Base-by-base conservation (phyloP, 2,113 vertebrate species). In the Petrocephalus microphthalmus region DNA sequence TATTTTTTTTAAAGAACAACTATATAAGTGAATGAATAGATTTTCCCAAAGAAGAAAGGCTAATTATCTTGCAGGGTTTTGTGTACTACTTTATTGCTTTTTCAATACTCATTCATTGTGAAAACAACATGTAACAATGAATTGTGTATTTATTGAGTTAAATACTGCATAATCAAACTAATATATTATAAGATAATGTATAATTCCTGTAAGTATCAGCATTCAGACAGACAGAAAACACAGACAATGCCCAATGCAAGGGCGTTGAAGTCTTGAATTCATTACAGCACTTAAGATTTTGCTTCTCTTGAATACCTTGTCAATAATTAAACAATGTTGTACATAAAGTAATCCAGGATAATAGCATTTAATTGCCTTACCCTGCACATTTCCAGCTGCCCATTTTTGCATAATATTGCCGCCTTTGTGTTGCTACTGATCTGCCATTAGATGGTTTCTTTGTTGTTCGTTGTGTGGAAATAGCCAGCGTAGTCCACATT, bases 351-450 rank as follows among this genome's bases (percentile, higher is more conserved):
- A 52, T 84, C 29, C 82, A 84, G 82, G 49, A 84, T 51, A 52
- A 51, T 1, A n/a, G 49, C 22, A 84, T 84, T 52, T 22, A 33
- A 84, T n/a, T 51, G 81, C 81, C 82, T 84, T 84, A 84, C 11
- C 45, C 11, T 84, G 82, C n/a, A 84, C 20, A 84, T 52, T 52
- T 84, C 20, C 82, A 47, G 25, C n/a, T 84, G n/a, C n/a, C 49
- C n/a, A 84, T 45, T 84, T 84, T 13, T 84, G 82, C 49, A 52
- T 84, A 51, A 47, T 84, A 51, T 84, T 84, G 82, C 82, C 45
- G 20, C 45, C 82, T 52, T 84, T 84, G 45, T 52, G 20, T 84
- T 84, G 11, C 22, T 52, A 25, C 25, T 84, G 47, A 5, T 52
- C 22, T 84, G 49, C n/a, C 22, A 29, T 84, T 25, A 51, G 22